A percentile compares a stretch with the other conserved stretches of the same genome.
Conservation (phyloP, 2,113 vertebrate species). For the Hyperoodon ampullatus region DNA sequence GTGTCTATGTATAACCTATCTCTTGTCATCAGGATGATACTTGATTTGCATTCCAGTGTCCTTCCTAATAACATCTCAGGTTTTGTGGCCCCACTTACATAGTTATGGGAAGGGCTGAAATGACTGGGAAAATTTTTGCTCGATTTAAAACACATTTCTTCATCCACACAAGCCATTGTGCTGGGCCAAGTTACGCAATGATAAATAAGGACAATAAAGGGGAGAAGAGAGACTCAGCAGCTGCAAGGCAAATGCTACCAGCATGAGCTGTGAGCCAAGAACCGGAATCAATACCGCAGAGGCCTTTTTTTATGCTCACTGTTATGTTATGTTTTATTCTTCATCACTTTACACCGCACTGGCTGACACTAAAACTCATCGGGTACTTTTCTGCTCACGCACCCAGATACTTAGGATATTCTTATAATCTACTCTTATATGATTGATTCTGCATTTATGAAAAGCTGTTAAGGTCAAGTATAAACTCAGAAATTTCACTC, state of each 20-base stretch:
- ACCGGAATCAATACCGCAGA: neutral
- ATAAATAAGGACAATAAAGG: neutral
- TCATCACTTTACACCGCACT: neutral
- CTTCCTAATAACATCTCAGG: neutral
- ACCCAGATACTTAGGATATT: neutral
- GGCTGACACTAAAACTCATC: neutral
- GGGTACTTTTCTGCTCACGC: neutral
- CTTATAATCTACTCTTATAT: neutral
- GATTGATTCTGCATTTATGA: neutral
- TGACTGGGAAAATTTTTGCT: neutral
- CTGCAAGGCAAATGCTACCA: neutral
- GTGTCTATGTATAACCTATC: too few species aligned
- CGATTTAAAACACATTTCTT: neutral
- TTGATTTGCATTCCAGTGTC: neutral
- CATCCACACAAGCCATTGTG: neutral
- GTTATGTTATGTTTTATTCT: neutral
- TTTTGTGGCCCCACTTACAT: neutral
- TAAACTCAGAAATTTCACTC: neutral
- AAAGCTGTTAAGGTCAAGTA: neutral
- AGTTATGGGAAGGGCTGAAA: neutral
- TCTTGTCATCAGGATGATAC: neutral
- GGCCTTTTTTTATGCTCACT: neutral
- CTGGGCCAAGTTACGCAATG: neutral
- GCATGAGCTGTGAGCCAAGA: neutral
- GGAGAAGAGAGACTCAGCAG: neutral